phyloP scores from a whole-genome alignment of 2,113 vertebrate genomes.

The Oxyura jamaicensis region DNA sequence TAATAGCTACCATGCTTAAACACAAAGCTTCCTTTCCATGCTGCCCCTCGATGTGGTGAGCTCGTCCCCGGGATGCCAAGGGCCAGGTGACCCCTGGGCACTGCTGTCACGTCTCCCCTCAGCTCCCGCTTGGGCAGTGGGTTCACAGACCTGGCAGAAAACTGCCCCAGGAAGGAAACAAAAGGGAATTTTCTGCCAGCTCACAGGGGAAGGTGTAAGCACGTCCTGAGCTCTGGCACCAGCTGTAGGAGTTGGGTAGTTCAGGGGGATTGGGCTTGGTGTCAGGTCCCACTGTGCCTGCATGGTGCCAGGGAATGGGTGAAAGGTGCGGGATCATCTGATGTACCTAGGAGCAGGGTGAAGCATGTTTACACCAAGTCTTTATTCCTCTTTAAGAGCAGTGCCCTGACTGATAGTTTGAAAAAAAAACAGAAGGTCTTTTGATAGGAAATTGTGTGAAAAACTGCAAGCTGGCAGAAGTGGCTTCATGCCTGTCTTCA shows the following conservation, averaged over 20 bases:
- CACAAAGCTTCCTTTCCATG: neutral
- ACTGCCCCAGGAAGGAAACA: rapidly evolving
- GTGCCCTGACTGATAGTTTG: neutral
- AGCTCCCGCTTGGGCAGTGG: neutral
- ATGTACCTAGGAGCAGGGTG: neutral
- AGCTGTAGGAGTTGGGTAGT: neutral
- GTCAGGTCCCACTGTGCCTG: neutral
- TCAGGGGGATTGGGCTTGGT: neutral
- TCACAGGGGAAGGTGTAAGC: neutral
- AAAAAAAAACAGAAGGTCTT: neutral
- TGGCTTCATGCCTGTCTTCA: neutral
- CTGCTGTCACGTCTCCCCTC: neutral
- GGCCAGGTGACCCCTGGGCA: neutral
- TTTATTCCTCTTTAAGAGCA: neutral
- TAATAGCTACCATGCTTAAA: neutral
- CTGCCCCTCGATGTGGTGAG: neutral
- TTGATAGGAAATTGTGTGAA: neutral
- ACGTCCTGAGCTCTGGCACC: neutral
- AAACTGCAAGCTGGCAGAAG: neutral
- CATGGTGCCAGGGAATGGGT: neutral
- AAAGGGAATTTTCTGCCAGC: neutral
- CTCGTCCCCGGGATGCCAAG: neutral
- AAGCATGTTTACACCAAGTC: neutral
- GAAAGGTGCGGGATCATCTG: neutral
- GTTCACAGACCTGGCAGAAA: neutral